These are phyloP conservation scores for Corbicula japonica DNA, from an alignment of 2,888 invertebrate genomes.

Conservation along the genomic window DNA sequence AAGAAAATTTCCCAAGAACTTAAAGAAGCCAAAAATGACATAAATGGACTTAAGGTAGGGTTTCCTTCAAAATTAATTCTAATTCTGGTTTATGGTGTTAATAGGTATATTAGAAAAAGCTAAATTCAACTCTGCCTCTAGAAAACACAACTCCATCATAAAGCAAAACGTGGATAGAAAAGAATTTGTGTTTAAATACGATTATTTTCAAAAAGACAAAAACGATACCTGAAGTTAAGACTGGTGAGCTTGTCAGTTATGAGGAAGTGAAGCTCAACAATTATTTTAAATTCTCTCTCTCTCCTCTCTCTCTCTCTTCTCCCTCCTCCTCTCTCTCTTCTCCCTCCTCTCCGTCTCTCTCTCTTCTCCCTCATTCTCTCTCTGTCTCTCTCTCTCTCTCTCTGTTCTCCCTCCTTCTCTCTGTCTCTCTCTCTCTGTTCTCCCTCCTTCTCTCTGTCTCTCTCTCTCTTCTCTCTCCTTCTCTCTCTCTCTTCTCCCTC, in stretches of 20 bases:
- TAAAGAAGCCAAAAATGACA: conserved; percentile 68
- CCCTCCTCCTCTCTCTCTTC: conserved; percentile 4
- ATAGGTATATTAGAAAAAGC: background rate
- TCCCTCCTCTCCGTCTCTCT: conserved; percentile 3
- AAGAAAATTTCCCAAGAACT: conserved; percentile 72
- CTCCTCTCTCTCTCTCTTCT: conserved; percentile 18
- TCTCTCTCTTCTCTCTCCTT: background rate
- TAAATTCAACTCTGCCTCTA: background rate
- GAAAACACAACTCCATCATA: too few species aligned
- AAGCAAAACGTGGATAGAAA: too few species aligned
- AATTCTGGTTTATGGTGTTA: background rate
- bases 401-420: conserved; percentile 21
- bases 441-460: background rate
- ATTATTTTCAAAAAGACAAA: background rate
- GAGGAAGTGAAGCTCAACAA: too few species aligned
- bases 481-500: background rate
- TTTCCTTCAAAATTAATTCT: background rate
- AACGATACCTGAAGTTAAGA: too few species aligned
- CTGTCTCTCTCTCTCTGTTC: background rate
- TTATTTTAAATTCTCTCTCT: too few species aligned
- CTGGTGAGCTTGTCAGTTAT: too few species aligned
- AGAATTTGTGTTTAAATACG: too few species aligned
- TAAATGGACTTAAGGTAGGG: conserved; percentile 72
- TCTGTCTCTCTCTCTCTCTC: conserved; percentile 16
- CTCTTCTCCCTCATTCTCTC: background rate